Evolutionary conservation across 64 coral and sea anemone species (phyloP).

Genomic region (Montipora sp.): DNA sequence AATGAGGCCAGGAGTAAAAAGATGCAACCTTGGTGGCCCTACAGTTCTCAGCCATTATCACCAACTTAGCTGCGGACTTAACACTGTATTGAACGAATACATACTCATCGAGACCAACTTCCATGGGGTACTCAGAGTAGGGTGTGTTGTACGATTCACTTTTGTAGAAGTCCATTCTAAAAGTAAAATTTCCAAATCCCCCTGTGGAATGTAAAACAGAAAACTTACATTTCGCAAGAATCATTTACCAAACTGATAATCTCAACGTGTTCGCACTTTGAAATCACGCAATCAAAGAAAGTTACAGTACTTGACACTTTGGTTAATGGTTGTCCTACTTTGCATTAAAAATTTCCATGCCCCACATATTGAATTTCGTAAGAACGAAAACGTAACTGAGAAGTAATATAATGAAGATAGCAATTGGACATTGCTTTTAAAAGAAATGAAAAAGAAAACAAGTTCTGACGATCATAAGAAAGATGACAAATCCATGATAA

Average conservation of each 20-base stretch:
- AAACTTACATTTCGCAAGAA: neutral
- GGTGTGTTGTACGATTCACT: neutral
- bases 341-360: no score
- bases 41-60: slow-evolving; percentile 27
- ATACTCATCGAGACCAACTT: neutral
- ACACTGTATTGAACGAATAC: neutral
- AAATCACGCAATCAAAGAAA: neutral
- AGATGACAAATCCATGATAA: no score
- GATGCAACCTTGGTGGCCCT: neutral
- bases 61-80: slow-evolving; percentile 4
- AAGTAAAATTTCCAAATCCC: slow-evolving; percentile 25
- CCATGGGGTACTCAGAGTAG: neutral
- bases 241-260: neutral
- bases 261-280: neutral
- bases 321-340: no score
- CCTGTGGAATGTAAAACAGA: neutral
- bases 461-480: no score
- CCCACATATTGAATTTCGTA: no score
- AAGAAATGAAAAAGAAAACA: no score
- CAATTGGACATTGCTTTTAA: no score
- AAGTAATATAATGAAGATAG: no score
- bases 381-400: no score
- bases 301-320: no score
- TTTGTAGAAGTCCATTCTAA: slow-evolving; percentile 2
- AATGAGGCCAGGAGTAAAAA: slow-evolving; percentile 10